Percentiles rank a stretch among this genome's conserved stretches.
Conservation (phyloP, 2,888 invertebrate species). For the Ochlodes sylvanus region DNA sequence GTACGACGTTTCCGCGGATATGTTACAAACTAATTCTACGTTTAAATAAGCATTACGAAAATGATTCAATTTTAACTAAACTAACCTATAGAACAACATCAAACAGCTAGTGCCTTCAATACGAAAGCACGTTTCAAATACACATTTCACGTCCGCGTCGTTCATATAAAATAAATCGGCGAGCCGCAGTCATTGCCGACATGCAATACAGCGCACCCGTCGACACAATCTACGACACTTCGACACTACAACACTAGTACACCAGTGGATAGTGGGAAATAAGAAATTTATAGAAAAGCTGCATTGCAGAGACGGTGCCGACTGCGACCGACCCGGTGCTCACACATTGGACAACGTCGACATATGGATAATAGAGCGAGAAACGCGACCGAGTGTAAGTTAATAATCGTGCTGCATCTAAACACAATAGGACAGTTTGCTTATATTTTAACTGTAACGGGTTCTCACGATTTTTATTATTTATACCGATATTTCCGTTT, state of each 20-base stretch:
- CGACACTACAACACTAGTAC: neutral
- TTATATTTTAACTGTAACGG: too few species aligned
- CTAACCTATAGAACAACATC: neutral
- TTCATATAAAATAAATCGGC: neutral
- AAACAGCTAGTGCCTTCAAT: neutral
- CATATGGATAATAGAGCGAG: slow-evolving; percentile 18
- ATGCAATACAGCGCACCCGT: slow-evolving; percentile 1
- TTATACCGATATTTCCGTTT: too few species aligned
- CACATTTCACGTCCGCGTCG: slow-evolving; percentile 5
- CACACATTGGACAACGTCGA: slow-evolving; percentile 6
- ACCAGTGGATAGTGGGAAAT: slow-evolving; percentile 12
- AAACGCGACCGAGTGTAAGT: slow-evolving; percentile 2
- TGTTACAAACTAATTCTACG: too few species aligned
- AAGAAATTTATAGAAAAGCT: slow-evolving; percentile 34
- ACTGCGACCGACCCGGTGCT: neutral
- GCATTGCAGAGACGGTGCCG: slow-evolving; percentile 18
- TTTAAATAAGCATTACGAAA: too few species aligned
- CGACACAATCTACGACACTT: neutral
- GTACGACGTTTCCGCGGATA: too few species aligned
- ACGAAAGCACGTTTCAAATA: neutral
- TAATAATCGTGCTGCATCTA: slow-evolving; percentile 7
- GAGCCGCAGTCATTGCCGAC: neutral
- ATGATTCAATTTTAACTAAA: too few species aligned
- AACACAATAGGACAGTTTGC: slow-evolving; percentile 1
- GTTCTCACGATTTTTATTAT: too few species aligned